These are phyloP conservation scores for Caenorhabditis becei DNA, from an alignment of 2,888 invertebrate genomes.

Conservation along the genomic window DNA sequence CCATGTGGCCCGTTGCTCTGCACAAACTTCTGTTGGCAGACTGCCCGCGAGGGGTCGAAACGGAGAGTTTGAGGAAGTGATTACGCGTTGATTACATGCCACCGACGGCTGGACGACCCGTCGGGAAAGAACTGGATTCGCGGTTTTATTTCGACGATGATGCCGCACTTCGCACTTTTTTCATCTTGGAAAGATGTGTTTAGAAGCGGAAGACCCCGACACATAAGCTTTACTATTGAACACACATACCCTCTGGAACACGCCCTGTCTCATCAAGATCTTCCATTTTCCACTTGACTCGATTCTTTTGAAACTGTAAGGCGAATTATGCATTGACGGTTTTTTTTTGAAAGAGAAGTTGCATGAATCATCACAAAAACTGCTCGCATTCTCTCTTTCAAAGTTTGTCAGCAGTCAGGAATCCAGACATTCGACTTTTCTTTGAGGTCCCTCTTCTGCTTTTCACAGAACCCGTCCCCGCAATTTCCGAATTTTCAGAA, in stretches of 20 bases:
- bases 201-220: constrained; percentile 6
- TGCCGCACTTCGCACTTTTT: constrained; percentile 43
- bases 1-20: constrained; percentile 19
- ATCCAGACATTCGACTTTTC: too few species aligned
- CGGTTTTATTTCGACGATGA: constrained; percentile 15
- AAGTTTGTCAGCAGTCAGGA: too few species aligned
- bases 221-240: constrained; percentile 24
- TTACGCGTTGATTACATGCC: constrained; percentile 48
- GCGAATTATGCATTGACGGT: too few species aligned
- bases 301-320: too few species aligned
- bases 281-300: neutral
- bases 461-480: neutral
- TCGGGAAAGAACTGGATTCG: constrained; percentile 34
- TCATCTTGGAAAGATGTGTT: neutral
- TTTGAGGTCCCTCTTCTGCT: too few species aligned
- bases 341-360: neutral
- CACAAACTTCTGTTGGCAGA: neutral
- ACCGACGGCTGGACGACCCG: constrained; percentile 26
- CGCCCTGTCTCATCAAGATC: constrained; percentile 11
- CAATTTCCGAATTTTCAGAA: neutral
- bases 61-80: constrained; percentile 49
- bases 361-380: too few species aligned
- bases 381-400: too few species aligned
- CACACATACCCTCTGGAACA: constrained; percentile 7
- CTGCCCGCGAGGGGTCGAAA: neutral